Conservation (phyloP, 30 jellyfish, hydroid and myxozoan genomes). For the Turritopsis rubra region DNA sequence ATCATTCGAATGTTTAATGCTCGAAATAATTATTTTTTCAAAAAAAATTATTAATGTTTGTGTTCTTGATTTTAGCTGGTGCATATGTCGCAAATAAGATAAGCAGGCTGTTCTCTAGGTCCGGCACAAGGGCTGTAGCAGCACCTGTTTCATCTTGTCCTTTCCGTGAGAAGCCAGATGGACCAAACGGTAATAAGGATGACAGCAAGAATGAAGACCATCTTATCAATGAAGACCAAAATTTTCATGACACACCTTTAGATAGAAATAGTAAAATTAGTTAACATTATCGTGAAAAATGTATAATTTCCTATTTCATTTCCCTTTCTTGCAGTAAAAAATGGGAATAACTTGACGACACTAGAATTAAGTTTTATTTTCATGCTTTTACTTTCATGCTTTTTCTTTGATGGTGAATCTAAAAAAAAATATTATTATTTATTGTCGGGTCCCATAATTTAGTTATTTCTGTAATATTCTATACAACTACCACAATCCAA, state of each 20-base stretch:
- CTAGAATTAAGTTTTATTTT: no score
- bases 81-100: conserved; percentile 23
- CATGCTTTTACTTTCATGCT: no score
- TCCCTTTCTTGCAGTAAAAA: no score
- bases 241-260: not conserved
- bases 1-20: no score
- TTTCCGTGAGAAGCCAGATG: not conserved
- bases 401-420: no score
- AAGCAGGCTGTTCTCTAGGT: conserved; percentile 13
- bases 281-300: not conserved
- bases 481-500: no score
- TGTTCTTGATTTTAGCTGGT: conserved; percentile 13
- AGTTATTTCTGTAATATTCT: no score
- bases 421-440: no score
- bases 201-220: not conserved
- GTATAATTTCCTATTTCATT: no score
- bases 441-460: no score
- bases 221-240: not conserved
- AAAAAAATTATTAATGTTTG: not conserved
- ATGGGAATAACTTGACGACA: no score
- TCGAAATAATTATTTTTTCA: no score
- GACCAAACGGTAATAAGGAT: not conserved
- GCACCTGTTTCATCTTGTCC: conserved; percentile 14
- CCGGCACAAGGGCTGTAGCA: conserved; percentile 17
- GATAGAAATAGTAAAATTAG: not conserved